Evolutionary conservation across 2,797 vertebrate species (phyloP), one percentile per base, ranked within the genome.

Genomic region (Pantherophis vulpinus): DNA sequence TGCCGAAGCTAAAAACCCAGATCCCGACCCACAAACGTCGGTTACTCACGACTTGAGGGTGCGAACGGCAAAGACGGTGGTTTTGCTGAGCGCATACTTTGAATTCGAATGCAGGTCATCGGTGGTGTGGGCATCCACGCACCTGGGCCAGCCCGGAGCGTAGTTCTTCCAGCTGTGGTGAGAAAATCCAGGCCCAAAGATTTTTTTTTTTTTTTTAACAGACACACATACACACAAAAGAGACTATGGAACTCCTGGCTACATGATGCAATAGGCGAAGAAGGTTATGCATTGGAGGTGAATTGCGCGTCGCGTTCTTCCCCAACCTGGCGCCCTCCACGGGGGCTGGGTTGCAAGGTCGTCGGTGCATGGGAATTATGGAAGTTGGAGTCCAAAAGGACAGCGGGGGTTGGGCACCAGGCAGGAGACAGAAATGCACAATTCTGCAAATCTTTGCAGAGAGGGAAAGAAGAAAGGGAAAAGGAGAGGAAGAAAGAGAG

Each of bases 51-150:
- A 90, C 51, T 91, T 92, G 63, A 23, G 83, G 4, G 61, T 42
- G 11, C 88, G 83, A 42, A 74, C 1, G 2, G 4, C 32, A 4
- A 94, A 94, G 83, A 92, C 8, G 7, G 91, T 51, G 2, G 51
- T 96, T 94, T 96, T 97, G 87, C 94, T 96, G 93, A 96, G 90
- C 37, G 95, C 79, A 93, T 95, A 97, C 58, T 94, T 96, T 23
- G 87, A 92, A 32, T 96, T 94, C n/a, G 94, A 93, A 47, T 97
- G 94, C 86, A 97, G 96, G 55, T 97, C 96, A 9, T 95, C 63
- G 13, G 96, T 95, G 89, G 92, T 96, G 55, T 93, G 92, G 14
- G 96, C 94, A 0, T 97, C 94, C 37, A 97, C 25, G 9, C 96
- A 97, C 0, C 96, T 51, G 0, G 96, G 97, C 51, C 96, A 97